Evolutionary conservation across 2,888 invertebrate genomes (phyloP), one percentile per base, ranked within the genome.

Genomic region (Xestia ashworthii): DNA sequence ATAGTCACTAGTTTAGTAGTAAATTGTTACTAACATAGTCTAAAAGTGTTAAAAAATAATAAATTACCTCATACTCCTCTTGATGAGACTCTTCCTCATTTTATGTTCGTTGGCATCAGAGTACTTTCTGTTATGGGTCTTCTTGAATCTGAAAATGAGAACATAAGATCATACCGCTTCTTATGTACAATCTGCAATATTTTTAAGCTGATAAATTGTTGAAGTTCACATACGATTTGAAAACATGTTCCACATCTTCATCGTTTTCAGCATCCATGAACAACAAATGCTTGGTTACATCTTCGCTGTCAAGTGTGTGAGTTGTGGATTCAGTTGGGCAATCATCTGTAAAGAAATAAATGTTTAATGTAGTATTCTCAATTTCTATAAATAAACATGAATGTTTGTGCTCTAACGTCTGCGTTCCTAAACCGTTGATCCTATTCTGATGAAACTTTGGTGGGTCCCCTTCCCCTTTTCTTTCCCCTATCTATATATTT

Each of bases 181-280:
- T 3, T n/a, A 53, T 12, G 14, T 22, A 19, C 8, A 32, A 50
- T 68, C 11, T 16, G 4, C 6, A 64, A 44, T 32, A 9, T 50
- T 25, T 60, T 12, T 3, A 19, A 14, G 9, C 14, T 50, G 6
- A n/a, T 5, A 14, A 0, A n/a, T 19, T 48, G 16, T 38, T 58
- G 19, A 55, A 38, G 50, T 46, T 22, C 38, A 88, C 90, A 78
- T 91, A 95, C 95, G 86, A 86, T 9, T 90, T 84, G 80, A 95
- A 95, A 5, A 91, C 89, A 65, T 90, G 87, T 25, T 94, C 89
- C 0, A 95, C 90, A 50, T 94, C 93, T n/a, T 91, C 72, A 0
- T 92, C 81, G 3, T 93, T 92, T 32, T 93, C 91, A 12, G 92
- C 83, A 75, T 93, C 83, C 44, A 92, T 82, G 60, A 90, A 90